Base-by-base conservation (phyloP, 2,113 vertebrate genomes). In the Prinia subflava region DNA sequence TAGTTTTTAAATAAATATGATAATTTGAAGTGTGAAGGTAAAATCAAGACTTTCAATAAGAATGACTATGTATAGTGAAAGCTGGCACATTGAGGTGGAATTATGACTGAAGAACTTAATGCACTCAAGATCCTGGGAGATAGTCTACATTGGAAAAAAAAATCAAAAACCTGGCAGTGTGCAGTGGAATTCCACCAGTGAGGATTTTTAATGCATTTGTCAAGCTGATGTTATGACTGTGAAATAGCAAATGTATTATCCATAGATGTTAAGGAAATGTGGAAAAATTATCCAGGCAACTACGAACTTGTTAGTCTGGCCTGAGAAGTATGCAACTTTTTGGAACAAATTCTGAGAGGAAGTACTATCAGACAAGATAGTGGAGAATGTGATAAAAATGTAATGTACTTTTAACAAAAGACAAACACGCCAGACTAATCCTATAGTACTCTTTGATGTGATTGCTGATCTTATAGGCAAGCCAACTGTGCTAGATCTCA, bases 161-260 rank as follows among this genome's bases (percentile, higher is more conserved):
- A 30, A 19, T 33, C 11, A 75, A 73, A 75, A 85, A 65, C 59
- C 52, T 96, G 95, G 71, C 91, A 90, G 15, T 21, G 42, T 15
- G 3, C 60, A 78, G 60, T 89, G 86, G 76, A 95, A 93, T 97
- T 95, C 60, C 90, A 95, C 73, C 52, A 68, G 33, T 81, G 57
- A 93, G 37, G 46, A 74, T 92, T 90, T 92, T 93, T 77, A 93
- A 83, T 83, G 64, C 27, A 39, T 94, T 94, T 93, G 52, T 97
- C 89, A 95, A 91, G 53, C 35, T 95, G 76, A 77, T 90, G 76
- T 74, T 93, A 71, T 94, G 95, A 89, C 83, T 92, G 41, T 80
- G 52, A 76, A 93, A 87, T 52, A 90, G 44, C 35, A 87, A 92
- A 96, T 78, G 27, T 62, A 83, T 90, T 94, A 95, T 73, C 94